Conservation (phyloP, 2,797 vertebrate genomes). For the Hirundo rustica region DNA sequence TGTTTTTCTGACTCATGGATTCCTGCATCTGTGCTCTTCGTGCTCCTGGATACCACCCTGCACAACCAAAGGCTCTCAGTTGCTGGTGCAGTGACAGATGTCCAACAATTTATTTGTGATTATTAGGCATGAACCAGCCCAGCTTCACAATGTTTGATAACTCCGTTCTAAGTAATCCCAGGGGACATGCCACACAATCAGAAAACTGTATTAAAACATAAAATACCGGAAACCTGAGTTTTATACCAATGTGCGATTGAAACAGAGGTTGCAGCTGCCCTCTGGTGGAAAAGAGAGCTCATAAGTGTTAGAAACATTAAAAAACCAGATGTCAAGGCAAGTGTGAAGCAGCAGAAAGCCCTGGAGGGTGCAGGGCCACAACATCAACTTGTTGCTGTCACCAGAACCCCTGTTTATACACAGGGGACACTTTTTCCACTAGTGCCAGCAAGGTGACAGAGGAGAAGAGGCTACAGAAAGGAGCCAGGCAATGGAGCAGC, state of each 20-base stretch:
- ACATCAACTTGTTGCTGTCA: not conserved
- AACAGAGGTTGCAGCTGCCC: slow-evolving; percentile 34
- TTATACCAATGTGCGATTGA: accelerated
- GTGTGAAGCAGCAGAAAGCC: not conserved
- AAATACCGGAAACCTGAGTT: not conserved
- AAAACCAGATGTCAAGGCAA: accelerated
- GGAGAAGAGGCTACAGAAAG: not conserved
- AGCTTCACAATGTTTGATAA: not conserved
- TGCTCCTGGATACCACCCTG: not conserved
- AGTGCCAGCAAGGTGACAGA: not conserved
- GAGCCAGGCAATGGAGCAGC: not conserved
- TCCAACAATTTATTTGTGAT: not conserved
- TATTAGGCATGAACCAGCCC: not conserved
- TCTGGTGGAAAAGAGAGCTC: slow-evolving; percentile 16
- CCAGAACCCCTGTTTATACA: not conserved
- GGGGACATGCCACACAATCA: not conserved
- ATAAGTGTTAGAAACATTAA: not conserved
- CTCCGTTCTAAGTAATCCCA: not conserved
- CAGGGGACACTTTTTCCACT: not conserved
- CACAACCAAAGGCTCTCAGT: not conserved
- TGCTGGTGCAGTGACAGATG: not conserved
- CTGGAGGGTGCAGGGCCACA: not conserved
- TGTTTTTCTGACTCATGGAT: not conserved
- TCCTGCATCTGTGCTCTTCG: not conserved
- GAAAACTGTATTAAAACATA: not conserved